Base-by-base conservation (phyloP, 2,113 vertebrate genomes). In the Zosterops pallidus region DNA sequence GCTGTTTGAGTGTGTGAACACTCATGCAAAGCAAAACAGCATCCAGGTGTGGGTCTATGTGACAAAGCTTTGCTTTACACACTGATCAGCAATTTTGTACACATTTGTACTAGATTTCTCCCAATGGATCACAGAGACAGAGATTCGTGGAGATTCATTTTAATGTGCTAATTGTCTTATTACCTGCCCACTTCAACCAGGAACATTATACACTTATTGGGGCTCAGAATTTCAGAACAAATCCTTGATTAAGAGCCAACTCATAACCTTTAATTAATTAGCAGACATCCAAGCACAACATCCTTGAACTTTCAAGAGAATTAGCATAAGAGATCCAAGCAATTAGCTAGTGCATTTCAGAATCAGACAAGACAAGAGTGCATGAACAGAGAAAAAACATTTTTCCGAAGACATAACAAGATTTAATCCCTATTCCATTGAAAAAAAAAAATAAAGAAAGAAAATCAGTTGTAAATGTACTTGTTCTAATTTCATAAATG, bases 261-360 rank as follows among this genome's bases (percentile, higher is more conserved):
- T 93, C 70, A 91, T 96, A 98, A 98, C 97, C 95, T 98, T 97
- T 98, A 91, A 97, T 97, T 97, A 98, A 98, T 96, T 97, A 97
- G 91, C 93, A 97, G 96, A 97, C 93, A 97, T 93, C 92, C 88
- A 95, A 97, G 92, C 94, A 98, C 94, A 96, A 97, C 83, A 96
- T 94, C 93, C 96, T 98, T 98, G 97, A 98, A 98, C 97, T 98
- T 98, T 94, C 56, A 82, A 79, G 64, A 96, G 96, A 97, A 98
- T 97, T 97, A 98, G 96, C 11, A 22, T 91, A 97, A 97, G 96
- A 96, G 88, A 96, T 90, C 55, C 69, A 47, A 97, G 96, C 95
- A 98, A 97, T 97, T 97, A 98, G 97, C 96, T 91, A 97, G 70
- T 86, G 91, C 65, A 86, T 96, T 94, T 97, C 93, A 96, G 91